phyloP scores from a whole-genome alignment of 2,113 vertebrate species.

The Odontophorus gujanensis region DNA sequence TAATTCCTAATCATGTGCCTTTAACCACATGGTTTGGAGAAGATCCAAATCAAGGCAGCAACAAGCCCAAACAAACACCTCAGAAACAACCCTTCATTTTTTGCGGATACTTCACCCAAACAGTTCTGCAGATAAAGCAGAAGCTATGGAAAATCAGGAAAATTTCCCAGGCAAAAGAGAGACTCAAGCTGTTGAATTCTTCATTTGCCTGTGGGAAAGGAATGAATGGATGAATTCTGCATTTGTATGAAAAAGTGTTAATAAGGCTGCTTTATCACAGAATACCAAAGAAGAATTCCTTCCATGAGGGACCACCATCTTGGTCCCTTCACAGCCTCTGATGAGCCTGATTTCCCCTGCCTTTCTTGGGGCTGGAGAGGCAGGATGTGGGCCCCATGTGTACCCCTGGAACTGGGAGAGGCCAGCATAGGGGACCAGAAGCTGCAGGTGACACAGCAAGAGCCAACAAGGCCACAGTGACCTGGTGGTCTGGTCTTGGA shows the following conservation, averaged over 20 bases:
- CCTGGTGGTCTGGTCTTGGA: background rate
- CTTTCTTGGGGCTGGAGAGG: background rate
- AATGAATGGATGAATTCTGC: background rate
- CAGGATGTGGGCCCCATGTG: fast-evolving
- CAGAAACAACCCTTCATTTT: background rate
- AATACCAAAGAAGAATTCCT: background rate
- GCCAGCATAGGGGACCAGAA: background rate
- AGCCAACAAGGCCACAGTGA: background rate
- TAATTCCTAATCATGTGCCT: conserved; percentile 70
- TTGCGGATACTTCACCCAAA: conserved; percentile 6
- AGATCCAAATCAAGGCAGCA: conserved; percentile 38
- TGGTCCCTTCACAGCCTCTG: background rate
- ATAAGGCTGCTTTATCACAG: background rate
- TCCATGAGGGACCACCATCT: background rate
- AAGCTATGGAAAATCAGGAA: conserved; percentile 22
- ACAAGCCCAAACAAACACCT: conserved; percentile 54
- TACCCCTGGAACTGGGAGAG: background rate
- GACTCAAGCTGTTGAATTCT: background rate
- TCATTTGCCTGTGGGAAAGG: background rate
- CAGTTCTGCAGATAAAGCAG: conserved; percentile 19
- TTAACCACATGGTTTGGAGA: conserved; percentile 51
- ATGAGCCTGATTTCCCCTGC: background rate
- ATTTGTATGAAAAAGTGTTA: background rate
- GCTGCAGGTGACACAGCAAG: background rate
- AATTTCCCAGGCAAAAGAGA: background rate